Evolutionary conservation across 2,888 invertebrate genomes (phyloP), one percentile per base, ranked within the genome.

Genomic region (Apamea sordens): DNA sequence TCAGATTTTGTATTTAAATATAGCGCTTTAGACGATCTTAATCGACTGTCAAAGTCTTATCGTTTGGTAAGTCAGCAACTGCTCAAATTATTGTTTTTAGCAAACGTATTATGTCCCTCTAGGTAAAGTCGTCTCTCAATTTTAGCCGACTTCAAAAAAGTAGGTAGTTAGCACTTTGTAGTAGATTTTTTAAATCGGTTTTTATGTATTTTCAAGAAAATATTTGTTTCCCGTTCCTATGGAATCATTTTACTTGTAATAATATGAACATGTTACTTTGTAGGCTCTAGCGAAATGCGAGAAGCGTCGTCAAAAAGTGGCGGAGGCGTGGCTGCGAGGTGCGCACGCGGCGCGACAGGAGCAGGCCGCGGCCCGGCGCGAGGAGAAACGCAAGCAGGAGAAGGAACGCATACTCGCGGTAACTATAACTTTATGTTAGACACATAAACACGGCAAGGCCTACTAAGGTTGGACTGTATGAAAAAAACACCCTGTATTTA

Each of bases 271-370:
- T 76, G 13, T 47, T 7, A 15, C 2, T 0, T 75, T 73, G 0
- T 91, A 99, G 98, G 99, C 98, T 47, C 98, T 99, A 95, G 94
- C 95, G 64, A 99, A 99, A 95, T 98, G 99, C 71, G 99, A 99
- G 93, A 99, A 99, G 94, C 99, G 99, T 93, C 98, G 99, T 7
- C 98, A 98, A 93, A 98, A 98, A 88, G 99, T 99, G 10, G 99
- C 99, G 90, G 99, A 99, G 95, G 98, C 98, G 53, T 99, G 99
- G 97, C 96, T 99, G 91, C 99, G 99, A 93, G 99, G 98, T 24
- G 99, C 99, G 0, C 99, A 99, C 96, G 98, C 98, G n/a, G 99
- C 99, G 41, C 97, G 99, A 0, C 99, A 99, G 88, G 99, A 99
- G 97, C 99, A 99, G 47, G 99, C 99, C 1, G 99, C 99, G 59